Base-by-base conservation (phyloP, 1,140 invertebrate genomes). In the Alviniconcha marisindica region DNA sequence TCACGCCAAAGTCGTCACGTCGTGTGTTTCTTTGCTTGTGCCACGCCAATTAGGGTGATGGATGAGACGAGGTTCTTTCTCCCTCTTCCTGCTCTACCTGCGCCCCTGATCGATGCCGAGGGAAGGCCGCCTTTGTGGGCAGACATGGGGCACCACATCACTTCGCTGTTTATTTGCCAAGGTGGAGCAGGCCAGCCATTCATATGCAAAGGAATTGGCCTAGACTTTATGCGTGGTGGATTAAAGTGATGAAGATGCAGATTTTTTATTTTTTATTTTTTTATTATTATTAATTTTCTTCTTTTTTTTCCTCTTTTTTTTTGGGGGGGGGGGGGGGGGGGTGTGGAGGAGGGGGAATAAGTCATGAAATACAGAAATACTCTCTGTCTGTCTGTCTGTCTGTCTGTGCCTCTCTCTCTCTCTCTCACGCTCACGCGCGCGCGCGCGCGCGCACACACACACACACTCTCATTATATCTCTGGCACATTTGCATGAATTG, bases 11-110 rank as follows among this genome's bases (percentile, higher is more conserved):
- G 73, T 18, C 31, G 38, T 28, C 73, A 24, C 28, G 73, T 36
- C 33, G 74, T 77, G 44, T 77, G 74, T 77, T 77, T 54, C 51
- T 51, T 77, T 77, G 74, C 54, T 77, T n/a, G 42, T 28, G 42
- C 21, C 42, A 31, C 40, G 74, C 40, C 74, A 77, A 77, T 77
- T 77, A 77, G 2, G 10, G 74, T 77, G 74, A 77, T 77, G 44
- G 74, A 77, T 77, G 42, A 33, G 42, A 31, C 74, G 4, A 18
- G 5, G n/a, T 66, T 66, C 28, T 66, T 33, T 66, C n/a, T 5
- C n/a, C 28, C n/a, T 33, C 63, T 33, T n/a, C 63, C 2, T 12
- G 24, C 63, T 28, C 63, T 33, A 66, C 63, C 63, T 66, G 63
- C 63, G 12, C 24, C n/a, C 63, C 24, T 66, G 63, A 66, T 66